These are phyloP conservation scores for Strongylocentrotus purpuratus DNA, from an alignment of 35 echinoderm and acorn worm species.

Conservation along the genomic window DNA sequence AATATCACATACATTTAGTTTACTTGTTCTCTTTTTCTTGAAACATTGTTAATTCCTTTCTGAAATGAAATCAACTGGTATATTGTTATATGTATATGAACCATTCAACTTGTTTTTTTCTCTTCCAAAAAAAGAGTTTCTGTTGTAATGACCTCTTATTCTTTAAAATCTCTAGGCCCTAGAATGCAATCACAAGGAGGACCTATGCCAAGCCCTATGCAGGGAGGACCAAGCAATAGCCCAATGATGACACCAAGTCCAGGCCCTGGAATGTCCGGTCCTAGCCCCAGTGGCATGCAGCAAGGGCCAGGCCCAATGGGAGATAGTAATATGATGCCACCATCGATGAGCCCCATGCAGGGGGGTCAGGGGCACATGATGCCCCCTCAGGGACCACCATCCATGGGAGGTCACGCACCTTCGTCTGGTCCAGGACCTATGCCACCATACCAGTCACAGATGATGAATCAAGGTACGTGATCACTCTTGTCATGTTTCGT, in stretches of 20 bases:
- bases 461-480: slow-evolving; percentile 38
- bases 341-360: slow-evolving; percentile 50
- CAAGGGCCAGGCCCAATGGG: slow-evolving; percentile 68
- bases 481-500: neutral
- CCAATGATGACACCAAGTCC: slow-evolving; percentile 62
- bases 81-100: no score
- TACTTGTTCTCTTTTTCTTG: no score
- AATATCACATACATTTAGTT: no score
- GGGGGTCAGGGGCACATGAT: slow-evolving; percentile 49
- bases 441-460: slow-evolving; percentile 49
- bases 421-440: slow-evolving; percentile 34
- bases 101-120: neutral
- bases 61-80: no score
- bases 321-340: slow-evolving; percentile 43
- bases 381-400: slow-evolving; percentile 35
- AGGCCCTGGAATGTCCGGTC: slow-evolving; percentile 58
- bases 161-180: neutral
- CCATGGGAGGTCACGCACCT: slow-evolving; percentile 37
- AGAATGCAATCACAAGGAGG: slow-evolving; percentile 46
- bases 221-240: slow-evolving; percentile 59
- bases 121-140: neutral
- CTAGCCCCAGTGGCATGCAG: slow-evolving; percentile 72
- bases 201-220: slow-evolving; percentile 59
- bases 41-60: no score
- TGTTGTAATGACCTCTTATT: neutral